Evolutionary conservation across 2,797 vertebrate genomes (phyloP), one percentile per base, ranked within the genome.

Genomic region (Harpagifer antarcticus): DNA sequence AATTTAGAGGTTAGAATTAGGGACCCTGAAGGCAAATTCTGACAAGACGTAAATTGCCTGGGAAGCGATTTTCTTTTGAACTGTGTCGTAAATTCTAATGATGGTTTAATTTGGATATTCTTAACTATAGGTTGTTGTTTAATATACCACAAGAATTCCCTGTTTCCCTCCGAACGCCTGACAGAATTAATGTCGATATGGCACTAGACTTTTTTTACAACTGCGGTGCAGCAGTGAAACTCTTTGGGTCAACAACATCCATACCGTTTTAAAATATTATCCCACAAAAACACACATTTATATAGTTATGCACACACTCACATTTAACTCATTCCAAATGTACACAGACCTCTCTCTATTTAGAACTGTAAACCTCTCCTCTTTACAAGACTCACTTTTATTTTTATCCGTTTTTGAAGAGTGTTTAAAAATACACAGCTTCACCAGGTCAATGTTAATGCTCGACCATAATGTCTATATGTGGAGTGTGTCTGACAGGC

Each of bases 1-100:
- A 71, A 81, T 92, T 94, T 90, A 72, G 83, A 89, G 90, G 87
- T 89, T 86, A 76, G 83, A 78, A 85, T 88, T 86, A 86, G 59
- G 86, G 76, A 91, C 84, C 88, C 84, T 76, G 62, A 76, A 91
- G 87, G 89, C 82, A 86, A 90, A 90, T 72, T 83, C 83, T 87
- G 82, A 87, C 72, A 68, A 89, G 54, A 79, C 80, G 71, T 78
- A 88, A 89, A 92, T 82, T 79, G 82, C 84, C 83, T 73, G 76
- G 80, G 84, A 90, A 90, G 79, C 76, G 17, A 88, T 91, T 94
- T 89, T 78, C 86, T 88, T 92, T 91, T 88, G 85, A 93, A 87
- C 78, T 71, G 60, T 84, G 85, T 89, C 86, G 91, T 95, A 93
- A 95, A 94, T 88, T 90, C 82, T 93, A 93, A 95, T 84, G 88